Evolutionary conservation across 1,140 invertebrate genomes (phyloP).

Genomic region (Sitodiplosis mosellana): DNA sequence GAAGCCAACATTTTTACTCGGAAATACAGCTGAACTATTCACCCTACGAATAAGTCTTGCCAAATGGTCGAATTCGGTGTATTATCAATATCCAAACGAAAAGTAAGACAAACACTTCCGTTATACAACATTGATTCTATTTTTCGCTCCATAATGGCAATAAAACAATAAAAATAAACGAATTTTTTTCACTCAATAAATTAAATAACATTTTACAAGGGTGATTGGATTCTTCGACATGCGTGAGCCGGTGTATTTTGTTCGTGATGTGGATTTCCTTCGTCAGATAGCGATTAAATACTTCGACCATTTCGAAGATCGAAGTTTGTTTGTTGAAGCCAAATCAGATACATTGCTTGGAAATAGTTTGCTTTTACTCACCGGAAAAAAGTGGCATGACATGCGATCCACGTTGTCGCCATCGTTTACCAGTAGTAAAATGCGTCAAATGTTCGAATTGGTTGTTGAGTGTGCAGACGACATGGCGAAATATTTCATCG

Average conservation of each 20-base stretch:
- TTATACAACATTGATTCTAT: neutral
- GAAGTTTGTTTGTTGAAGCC: constrained; percentile 14
- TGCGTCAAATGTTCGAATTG: constrained; percentile 19
- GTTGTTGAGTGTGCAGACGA: constrained; percentile 9
- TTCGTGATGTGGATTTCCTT: constrained; percentile 24
- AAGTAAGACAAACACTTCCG: constrained; percentile 4
- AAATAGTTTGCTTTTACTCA: constrained; percentile 5
- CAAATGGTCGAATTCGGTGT: no score
- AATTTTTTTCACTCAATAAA: neutral
- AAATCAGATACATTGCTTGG: constrained; percentile 25
- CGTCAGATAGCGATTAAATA: constrained; percentile 30
- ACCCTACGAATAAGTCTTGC: constrained; percentile 1
- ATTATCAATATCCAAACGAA: neutral
- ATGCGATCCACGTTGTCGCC: constrained; percentile 13
- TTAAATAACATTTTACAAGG: constrained; percentile 1
- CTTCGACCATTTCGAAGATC: constrained; percentile 29
- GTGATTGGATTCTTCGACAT: constrained; percentile 4
- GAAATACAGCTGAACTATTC: constrained; percentile 12
- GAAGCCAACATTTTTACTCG: constrained; percentile 14
- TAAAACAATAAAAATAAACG: no score
- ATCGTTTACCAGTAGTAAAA: constrained; percentile 17
- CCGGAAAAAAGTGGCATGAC: constrained; percentile 14
- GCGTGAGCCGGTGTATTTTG: neutral
- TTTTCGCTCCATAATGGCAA: neutral
- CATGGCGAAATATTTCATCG: constrained; percentile 5